Evolutionary conservation across 2,113 vertebrate genomes (phyloP).

Genomic region (Antennarius striatus): DNA sequence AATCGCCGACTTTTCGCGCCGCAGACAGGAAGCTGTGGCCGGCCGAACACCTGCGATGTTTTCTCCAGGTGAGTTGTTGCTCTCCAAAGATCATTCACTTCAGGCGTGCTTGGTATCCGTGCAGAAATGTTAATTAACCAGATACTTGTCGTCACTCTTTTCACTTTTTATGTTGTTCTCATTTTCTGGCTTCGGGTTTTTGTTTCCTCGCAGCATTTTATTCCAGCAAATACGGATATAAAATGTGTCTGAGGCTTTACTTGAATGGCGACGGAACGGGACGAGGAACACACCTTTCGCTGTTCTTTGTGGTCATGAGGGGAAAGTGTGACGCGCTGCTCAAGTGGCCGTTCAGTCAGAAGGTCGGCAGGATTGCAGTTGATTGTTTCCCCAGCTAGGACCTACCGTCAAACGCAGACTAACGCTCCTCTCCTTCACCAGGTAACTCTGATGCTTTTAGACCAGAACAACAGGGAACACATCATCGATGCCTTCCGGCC

Average conservation of each 20-base stretch:
- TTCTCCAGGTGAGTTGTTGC: slow-evolving; percentile 85
- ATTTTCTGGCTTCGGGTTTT: neutral
- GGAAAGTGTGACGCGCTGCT: slow-evolving; percentile 88
- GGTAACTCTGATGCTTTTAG: slow-evolving; percentile 97
- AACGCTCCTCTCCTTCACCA: slow-evolving; percentile 43
- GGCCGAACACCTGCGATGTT: slow-evolving; percentile 90
- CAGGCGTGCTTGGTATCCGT: neutral
- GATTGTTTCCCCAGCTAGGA: too few relatives aligned
- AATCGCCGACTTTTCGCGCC: slow-evolving; percentile 86
- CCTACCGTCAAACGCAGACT: fast-evolving
- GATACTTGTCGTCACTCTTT: slow-evolving; percentile 29
- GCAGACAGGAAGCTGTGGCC: slow-evolving; percentile 86
- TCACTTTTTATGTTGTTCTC: neutral
- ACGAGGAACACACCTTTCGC: slow-evolving; percentile 88
- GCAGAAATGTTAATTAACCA: neutral
- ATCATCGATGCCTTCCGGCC: slow-evolving; percentile 95
- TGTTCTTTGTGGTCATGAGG: slow-evolving; percentile 95
- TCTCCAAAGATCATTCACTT: neutral
- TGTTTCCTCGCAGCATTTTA: slow-evolving; percentile 84
- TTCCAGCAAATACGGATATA: slow-evolving; percentile 94
- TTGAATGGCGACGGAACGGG: slow-evolving; percentile 92
- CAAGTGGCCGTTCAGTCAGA: slow-evolving; percentile 96
- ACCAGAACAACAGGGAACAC: slow-evolving; percentile 95
- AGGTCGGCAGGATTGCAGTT: slow-evolving; percentile 86
- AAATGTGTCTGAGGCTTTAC: slow-evolving; percentile 93